These are phyloP conservation scores for Lathamus discolor DNA, from an alignment of 2,113 vertebrate species.

Conservation along the genomic window DNA sequence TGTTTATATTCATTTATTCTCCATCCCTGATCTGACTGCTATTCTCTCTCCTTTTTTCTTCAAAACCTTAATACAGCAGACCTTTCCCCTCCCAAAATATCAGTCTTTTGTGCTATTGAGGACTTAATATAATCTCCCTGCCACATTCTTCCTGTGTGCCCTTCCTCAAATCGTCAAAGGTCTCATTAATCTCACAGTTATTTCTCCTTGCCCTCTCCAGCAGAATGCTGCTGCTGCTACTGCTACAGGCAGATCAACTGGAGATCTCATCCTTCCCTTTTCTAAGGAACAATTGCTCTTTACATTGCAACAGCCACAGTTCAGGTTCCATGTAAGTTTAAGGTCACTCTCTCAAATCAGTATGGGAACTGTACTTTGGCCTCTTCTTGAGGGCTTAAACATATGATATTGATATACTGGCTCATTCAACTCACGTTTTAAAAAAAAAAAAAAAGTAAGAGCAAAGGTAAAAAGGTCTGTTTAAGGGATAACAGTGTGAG, in stretches of 20 bases:
- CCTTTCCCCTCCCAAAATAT: neutral
- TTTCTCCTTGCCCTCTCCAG: neutral
- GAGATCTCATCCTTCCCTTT: neutral
- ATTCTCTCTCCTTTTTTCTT: neutral
- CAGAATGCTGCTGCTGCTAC: neutral
- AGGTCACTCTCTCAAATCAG: neutral
- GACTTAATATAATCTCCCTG: neutral
- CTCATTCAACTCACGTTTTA: neutral
- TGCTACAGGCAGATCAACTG: neutral
- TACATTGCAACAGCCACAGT: neutral
- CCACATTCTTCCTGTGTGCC: neutral
- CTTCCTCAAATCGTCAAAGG: neutral
- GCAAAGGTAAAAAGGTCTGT: neutral
- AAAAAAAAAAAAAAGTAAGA: neutral
- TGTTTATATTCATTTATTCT: neutral
- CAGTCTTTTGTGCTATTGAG: neutral
- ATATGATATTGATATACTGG: neutral
- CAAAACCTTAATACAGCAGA: neutral
- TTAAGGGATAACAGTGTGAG: neutral
- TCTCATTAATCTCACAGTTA: neutral
- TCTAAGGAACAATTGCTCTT: neutral
- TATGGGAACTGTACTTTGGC: neutral
- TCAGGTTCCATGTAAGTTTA: neutral
- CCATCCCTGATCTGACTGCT: neutral
- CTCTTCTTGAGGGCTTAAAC: neutral